Percentiles rank a stretch among this genome's conserved stretches.
Conservation (phyloP, 2,113 vertebrate genomes). For the Phrynosoma blainvillii region DNA sequence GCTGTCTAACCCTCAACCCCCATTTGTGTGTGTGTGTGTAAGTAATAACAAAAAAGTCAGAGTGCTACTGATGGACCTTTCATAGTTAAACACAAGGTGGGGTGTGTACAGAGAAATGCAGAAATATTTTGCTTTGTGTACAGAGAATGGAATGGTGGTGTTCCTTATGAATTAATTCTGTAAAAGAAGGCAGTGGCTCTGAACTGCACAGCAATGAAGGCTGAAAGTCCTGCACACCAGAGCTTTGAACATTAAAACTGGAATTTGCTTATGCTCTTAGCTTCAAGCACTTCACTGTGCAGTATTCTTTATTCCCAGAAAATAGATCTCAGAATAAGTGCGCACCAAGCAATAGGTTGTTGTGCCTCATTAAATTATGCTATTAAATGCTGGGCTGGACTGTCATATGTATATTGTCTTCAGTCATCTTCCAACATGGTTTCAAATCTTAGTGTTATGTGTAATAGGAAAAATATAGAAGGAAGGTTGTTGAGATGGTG, state of each 20-base stretch:
- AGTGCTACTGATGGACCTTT: not conserved
- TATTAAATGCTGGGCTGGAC: not conserved
- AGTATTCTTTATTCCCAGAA: not conserved
- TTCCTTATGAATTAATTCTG: not conserved
- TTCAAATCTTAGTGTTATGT: too few species aligned
- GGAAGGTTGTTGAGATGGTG: too few species aligned
- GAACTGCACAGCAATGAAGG: not conserved
- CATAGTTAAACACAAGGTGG: not conserved
- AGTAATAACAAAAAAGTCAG: not conserved
- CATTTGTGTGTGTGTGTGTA: not conserved
- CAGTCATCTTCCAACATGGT: too few species aligned
- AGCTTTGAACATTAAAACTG: not conserved
- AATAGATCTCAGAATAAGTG: not conserved
- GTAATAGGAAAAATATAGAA: too few species aligned
- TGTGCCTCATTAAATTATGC: accelerated
- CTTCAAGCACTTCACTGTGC: not conserved
- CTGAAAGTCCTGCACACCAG: not conserved
- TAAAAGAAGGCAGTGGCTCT: conserved; percentile 4
- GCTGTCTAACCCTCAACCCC: not conserved
- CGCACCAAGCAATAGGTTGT: not conserved
- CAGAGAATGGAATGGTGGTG: conserved; percentile 11
- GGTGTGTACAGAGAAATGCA: not conserved
- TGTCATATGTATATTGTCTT: too few species aligned
- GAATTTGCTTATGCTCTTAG: not conserved
- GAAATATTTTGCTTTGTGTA: conserved; percentile 14